A percentile compares a stretch with the other conserved stretches of the same genome.
These are phyloP conservation scores for Craniophora ligustri DNA, from an alignment of 2,888 invertebrate genomes.

Conservation along the genomic window DNA sequence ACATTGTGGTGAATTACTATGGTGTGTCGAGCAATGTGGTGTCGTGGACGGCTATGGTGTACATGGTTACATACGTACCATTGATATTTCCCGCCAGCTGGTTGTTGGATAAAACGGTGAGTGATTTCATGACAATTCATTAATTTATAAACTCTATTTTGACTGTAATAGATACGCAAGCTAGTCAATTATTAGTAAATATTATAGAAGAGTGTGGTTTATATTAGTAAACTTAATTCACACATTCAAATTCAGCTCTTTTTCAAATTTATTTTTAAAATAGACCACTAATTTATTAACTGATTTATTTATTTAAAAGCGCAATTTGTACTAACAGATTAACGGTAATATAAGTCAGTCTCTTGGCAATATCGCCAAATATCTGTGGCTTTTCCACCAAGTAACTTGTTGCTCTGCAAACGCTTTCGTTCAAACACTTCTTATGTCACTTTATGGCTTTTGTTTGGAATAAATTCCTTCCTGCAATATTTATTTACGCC, in stretches of 20 bases:
- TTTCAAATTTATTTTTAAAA: too few species aligned
- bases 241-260: too few species aligned
- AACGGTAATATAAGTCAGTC: not conserved
- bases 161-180: too few species aligned
- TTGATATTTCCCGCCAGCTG: slow-evolving; percentile 99
- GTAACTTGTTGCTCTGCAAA: slow-evolving; percentile 15
- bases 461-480: slow-evolving; percentile 6
- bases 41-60: slow-evolving; percentile 99
- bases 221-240: too few species aligned
- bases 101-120: slow-evolving; percentile 97
- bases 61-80: slow-evolving; percentile 98
- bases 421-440: slow-evolving; percentile 2
- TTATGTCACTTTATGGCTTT: not conserved
- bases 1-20: slow-evolving; percentile 93
- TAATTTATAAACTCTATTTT: not conserved
- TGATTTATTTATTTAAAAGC: too few species aligned
- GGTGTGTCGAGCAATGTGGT: slow-evolving; percentile 91
- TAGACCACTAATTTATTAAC: too few species aligned
- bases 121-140: slow-evolving; percentile 69
- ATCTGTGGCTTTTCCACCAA: not conserved
- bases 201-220: too few species aligned
- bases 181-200: too few species aligned
- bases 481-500: too few species aligned
- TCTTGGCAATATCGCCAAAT: not conserved
- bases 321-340: not conserved